phyloP scores from a whole-genome alignment of 2,888 invertebrate species.

The Latrodectus elegans region DNA sequence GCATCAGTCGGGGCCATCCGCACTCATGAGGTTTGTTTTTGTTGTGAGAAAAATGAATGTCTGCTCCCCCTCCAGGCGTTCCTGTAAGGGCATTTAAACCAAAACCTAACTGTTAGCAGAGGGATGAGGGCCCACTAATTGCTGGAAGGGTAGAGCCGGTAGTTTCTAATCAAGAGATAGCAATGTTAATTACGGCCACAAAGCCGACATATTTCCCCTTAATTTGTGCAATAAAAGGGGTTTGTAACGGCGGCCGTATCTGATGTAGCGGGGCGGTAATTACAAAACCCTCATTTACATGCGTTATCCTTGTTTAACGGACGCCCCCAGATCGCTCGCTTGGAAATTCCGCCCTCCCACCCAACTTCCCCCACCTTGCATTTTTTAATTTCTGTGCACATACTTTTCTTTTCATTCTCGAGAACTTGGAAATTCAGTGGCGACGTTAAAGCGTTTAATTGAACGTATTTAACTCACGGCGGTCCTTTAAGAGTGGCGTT shows the following conservation, averaged over 20 bases:
- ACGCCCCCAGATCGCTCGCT: conserved; percentile 52
- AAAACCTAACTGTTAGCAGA: conserved; percentile 62
- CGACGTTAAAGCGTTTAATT: conserved; percentile 66
- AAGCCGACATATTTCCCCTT: conserved; percentile 69
- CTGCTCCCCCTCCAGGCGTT: conserved; percentile 3
- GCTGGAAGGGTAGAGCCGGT: conserved; percentile 46
- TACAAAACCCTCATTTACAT: conserved; percentile 69
- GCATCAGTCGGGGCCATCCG: conserved; percentile 65
- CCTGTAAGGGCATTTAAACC: conserved; percentile 51
- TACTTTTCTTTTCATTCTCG: conserved; percentile 29
- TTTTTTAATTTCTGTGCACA: conserved; percentile 33
- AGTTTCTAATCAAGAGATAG: conserved; percentile 70
- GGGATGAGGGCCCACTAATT: conserved; percentile 63
- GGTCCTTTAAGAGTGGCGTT: conserved; percentile 8
- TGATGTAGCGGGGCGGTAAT: conserved; percentile 66
- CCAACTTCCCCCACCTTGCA: not conserved
- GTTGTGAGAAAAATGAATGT: conserved; percentile 49
- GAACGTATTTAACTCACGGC: conserved; percentile 53
- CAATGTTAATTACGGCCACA: conserved; percentile 69
- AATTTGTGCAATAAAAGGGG: conserved; percentile 70
- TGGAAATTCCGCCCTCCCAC: conserved; percentile 46
- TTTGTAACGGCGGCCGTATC: conserved; percentile 61
- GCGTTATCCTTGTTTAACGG: conserved; percentile 53
- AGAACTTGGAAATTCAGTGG: conserved; percentile 21
- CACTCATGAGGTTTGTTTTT: conserved; percentile 57